Base-by-base conservation (phyloP, 1,140 invertebrate species). In the Yoshiicerus persimilis region DNA sequence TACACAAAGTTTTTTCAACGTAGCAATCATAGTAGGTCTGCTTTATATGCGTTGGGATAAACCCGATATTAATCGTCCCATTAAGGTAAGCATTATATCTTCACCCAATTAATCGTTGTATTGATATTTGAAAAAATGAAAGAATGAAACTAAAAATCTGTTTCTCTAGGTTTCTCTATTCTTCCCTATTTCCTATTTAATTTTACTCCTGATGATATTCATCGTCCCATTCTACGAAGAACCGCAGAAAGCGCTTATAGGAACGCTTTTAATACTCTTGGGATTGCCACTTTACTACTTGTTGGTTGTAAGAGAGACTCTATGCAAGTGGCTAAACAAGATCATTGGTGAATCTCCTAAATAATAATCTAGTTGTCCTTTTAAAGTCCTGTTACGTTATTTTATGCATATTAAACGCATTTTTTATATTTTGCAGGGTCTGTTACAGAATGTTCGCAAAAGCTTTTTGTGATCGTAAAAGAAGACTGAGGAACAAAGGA, bases 1-100 rank as follows among this genome's bases (percentile, higher is more conserved):
- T 91, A 96, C 98, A 77, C 97, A 98, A 93, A 95, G 97, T 20
- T 93, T 98, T 16, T 98, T 99, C 92, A 97, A 96, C 13, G 94
- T 96, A 10, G 93, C 96, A 30, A 97, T 97, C 16, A 96, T 99
- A 1, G 94, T 95, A 23, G 97, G 97, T 30, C 93, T 99, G 27
- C 92, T 99, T 6, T 98, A 96, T 94, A 93, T 99, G 92, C 95
- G 98, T 66, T 95, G 95, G 91, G 97, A 95, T 64, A 93, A 93
- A 80, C 97, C 97, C 5, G 92, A 96, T 87, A 92, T 95, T 89
- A 90, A 94, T 88, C 91, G 96, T 91, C 95, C 95, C 32, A 96
- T 96, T 70, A 96, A 95, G 93, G 95, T 62, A 5, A 36, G 5
- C 3, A 10, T 36, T 13, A 13, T 27, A 83, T 10, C n/a, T n/a